Evolutionary conservation across 2,888 invertebrate species (phyloP), one percentile per base, ranked within the genome.

Genomic region (Drepana falcataria): DNA sequence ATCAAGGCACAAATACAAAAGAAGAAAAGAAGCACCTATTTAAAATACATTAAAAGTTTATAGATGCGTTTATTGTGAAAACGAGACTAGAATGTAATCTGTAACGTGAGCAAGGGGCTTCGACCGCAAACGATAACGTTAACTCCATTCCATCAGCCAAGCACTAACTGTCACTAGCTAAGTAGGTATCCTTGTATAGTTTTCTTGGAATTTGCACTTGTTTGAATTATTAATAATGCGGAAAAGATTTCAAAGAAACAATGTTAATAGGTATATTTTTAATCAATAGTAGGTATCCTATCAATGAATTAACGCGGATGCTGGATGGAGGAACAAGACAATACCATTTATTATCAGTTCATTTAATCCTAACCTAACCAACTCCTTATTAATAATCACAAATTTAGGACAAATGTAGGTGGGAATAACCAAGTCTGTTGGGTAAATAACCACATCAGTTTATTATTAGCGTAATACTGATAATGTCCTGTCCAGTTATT

Each of bases 391-490:
- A 21, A 21, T 21, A 21, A 21, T 21, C 1, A 21, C 21, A 21
- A 21, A 21, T 21, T 21, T 21, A 21, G 21, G 21, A 21, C 21
- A 21, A 21, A 21, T 21, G 21, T 21, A 21, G 21, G 21, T 21
- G 21, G 21, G 21, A 21, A 1, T 21, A 21, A 21, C 21, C 76
- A 74, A 79, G 68, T 67, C 65, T 68, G 63, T 69, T 66, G 71
- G 75, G 64, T 63, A 65, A 64, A 61, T 65, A 69, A 61, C 66
- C 70, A 74, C 73, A 76, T 77, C 75, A 71, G 69, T 68, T 72
- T 83, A 85, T 83, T 81, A 81, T 83, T 87, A 88, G 86, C 81
- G 79, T 82, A 79, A 73, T 75, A 74, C 71, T 75, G 86, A 86
- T 86, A 85, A 81, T 76, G 73, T 64, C 67, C 69, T 67, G 66